Evolutionary conservation across 2,797 vertebrate species (phyloP), one percentile per base, ranked within the genome.

Genomic region (Enteromius paludinosus): DNA sequence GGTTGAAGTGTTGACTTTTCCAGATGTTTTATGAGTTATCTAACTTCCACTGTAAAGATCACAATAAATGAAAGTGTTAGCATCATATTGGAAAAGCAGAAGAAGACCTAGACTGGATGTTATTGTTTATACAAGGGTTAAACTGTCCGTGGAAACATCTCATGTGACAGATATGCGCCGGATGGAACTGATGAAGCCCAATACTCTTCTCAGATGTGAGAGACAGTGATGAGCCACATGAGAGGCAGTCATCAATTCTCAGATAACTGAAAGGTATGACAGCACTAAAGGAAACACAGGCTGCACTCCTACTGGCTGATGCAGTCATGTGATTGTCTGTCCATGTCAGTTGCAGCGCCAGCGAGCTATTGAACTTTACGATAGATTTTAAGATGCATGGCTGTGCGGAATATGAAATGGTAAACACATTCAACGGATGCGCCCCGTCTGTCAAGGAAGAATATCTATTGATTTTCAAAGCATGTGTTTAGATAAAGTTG

Each of bases 221-320:
- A 86, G 88, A 89, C 88, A 87, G 70, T 82, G 83, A 86, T 80
- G 82, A 85, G 87, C 85, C 85, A 78, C 89, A 83, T 82, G 88
- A 88, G 81, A 90, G 77, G 71, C 77, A 72, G 25, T 82, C 89
- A 87, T 92, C 88, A 89, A 77, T 91, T 89, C 89, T 90, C 85
- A 87, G 86, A 91, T 91, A 89, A 91, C 83, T 85, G 75, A 83
- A 71, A 69, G 66, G 49, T 79, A 82, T 85, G 86, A 90, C 87
- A 84, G 11, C 41, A 80, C 49, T 62, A 65, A 72, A 15, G 23
- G 14, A 81, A 62, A 62, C 25, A 23, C 35, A 4, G 38, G 52
- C 76, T 56, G 38, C 28, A 45, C 78, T 77, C 64, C 82, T 41
- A 70, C 15, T 0, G 79, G 84, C 75, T 81, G 0, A n/a, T 38